These are phyloP conservation scores for Lutraria rhynchaena DNA, from an alignment of 1,140 invertebrate genomes.

Conservation along the genomic window DNA sequence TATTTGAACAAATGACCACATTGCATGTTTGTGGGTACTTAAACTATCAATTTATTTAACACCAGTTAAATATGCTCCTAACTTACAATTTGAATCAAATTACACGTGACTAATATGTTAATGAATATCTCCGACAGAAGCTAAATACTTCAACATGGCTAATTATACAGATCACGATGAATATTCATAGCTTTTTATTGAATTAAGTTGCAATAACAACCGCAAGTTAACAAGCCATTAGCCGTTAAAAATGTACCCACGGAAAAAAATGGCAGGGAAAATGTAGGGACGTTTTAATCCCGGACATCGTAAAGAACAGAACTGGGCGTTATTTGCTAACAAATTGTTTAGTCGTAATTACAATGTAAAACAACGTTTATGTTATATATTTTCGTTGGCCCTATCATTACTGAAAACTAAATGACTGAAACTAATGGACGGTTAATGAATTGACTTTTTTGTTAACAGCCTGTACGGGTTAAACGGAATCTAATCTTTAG, in stretches of 20 bases:
- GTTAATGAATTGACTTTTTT: constrained; percentile 45
- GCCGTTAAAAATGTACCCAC: too few relatives aligned
- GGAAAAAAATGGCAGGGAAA: too few relatives aligned
- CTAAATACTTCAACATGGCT: too few relatives aligned
- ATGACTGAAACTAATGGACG: constrained; percentile 24
- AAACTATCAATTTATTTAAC: constrained; percentile 3
- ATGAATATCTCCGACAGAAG: neutral
- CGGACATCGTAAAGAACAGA: too few relatives aligned
- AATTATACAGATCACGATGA: too few relatives aligned
- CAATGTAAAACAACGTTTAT: neutral
- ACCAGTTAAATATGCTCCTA: constrained; percentile 12
- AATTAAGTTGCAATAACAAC: too few relatives aligned
- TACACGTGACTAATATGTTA: constrained; percentile 9
- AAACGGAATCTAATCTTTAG: constrained; percentile 10
- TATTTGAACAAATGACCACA: neutral
- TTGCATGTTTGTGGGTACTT: neutral
- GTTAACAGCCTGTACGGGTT: constrained; percentile 19
- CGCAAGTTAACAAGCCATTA: too few relatives aligned
- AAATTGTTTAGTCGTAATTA: too few relatives aligned
- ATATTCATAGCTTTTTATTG: too few relatives aligned
- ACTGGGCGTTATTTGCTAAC: too few relatives aligned
- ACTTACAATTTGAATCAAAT: constrained; percentile 32
- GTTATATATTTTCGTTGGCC: neutral
- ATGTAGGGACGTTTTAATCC: too few relatives aligned
- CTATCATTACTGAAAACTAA: constrained; percentile 33